Evolutionary conservation across 2,888 invertebrate species (phyloP).

Genomic region (Endotricha flammealis): DNA sequence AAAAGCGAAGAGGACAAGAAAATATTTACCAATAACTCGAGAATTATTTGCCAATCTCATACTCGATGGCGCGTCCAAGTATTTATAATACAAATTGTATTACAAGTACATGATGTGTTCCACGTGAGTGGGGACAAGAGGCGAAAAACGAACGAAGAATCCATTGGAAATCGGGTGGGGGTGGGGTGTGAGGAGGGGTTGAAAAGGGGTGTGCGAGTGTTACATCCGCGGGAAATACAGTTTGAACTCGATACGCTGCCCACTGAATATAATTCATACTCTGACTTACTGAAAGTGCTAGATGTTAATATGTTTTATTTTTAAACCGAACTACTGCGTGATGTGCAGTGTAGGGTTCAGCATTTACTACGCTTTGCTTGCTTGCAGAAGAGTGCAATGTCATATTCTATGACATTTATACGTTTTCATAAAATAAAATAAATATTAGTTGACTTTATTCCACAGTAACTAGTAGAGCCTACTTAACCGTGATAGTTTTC

Average conservation of each 20-base stretch:
- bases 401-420: too few species aligned
- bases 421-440: too few species aligned
- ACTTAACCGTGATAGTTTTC: too few species aligned
- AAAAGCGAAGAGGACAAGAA: neutral
- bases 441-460: too few species aligned
- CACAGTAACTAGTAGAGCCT: too few species aligned
- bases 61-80: slow-evolving; percentile 29
- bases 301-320: too few species aligned
- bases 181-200: slow-evolving; percentile 12
- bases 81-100: slow-evolving; percentile 46
- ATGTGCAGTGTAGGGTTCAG: too few species aligned
- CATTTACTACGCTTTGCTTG: too few species aligned
- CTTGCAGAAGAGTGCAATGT: too few species aligned
- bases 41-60: slow-evolving; percentile 32
- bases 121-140: slow-evolving; percentile 49
- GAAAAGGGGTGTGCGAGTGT: slow-evolving; percentile 17
- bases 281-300: slow-evolving; percentile 2
- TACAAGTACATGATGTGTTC: slow-evolving; percentile 48
- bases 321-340: too few species aligned
- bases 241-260: slow-evolving; percentile 39
- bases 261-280: slow-evolving; percentile 37
- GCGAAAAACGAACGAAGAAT: slow-evolving; percentile 42
- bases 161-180: slow-evolving; percentile 49
- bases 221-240: slow-evolving; percentile 44
- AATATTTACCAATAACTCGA: slow-evolving; percentile 4